Evolutionary conservation across 2,888 invertebrate species (phyloP).

Genomic region (Xestia ashworthii): DNA sequence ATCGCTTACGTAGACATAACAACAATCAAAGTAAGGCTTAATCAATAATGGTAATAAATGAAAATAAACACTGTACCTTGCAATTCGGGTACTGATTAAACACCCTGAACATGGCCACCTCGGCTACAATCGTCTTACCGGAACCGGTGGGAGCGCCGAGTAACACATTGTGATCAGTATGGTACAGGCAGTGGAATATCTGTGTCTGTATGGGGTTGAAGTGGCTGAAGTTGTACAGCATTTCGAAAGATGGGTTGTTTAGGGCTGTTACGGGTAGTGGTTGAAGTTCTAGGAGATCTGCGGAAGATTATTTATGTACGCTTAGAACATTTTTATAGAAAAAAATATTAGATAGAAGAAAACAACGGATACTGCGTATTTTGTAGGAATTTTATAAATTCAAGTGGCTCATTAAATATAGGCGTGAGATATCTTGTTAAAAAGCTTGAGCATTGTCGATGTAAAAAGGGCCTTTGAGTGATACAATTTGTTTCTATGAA

Average conservation of each 20-base stretch:
- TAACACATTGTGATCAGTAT: constrained; percentile 98
- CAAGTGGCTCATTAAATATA: neutral
- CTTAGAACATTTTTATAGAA: too few species aligned
- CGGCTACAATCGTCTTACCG: constrained; percentile 99
- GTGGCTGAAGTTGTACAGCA: constrained; percentile 97
- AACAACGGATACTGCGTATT: neutral
- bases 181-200: constrained; percentile 98
- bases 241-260: constrained; percentile 94
- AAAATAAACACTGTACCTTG: constrained; percentile 89
- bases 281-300: constrained; percentile 96
- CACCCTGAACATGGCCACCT: constrained; percentile 98
- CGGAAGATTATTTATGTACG: constrained; percentile 29
- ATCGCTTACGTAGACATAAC: neutral
- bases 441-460: neutral
- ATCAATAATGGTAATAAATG: neutral
- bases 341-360: neutral
- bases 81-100: constrained; percentile 95
- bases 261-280: constrained; percentile 97
- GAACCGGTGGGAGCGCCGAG: constrained; percentile 99
- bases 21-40: neutral
- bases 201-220: constrained; percentile 99
- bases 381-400: neutral
- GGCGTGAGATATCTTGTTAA: neutral
- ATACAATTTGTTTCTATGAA: neutral
- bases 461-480: neutral